Conservation (phyloP, 2,888 invertebrate species). For the Netelia inedita region DNA sequence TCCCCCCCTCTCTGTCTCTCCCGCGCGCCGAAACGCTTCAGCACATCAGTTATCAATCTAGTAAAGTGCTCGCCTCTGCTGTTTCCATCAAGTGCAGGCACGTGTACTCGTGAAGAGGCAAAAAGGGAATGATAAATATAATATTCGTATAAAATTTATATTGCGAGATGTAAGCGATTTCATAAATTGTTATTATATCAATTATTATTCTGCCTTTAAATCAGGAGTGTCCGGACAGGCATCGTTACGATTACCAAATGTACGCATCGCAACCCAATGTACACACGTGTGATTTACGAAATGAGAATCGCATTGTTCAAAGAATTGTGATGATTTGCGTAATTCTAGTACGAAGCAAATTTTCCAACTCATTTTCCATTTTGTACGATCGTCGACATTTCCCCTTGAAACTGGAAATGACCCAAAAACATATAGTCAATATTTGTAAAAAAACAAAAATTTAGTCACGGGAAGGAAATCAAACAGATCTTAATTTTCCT, state of each 20-base stretch:
- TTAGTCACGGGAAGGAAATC: too few species aligned
- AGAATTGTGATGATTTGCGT: background rate
- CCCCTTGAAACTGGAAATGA: too few species aligned
- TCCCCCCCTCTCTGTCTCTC: background rate
- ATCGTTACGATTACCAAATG: constrained; percentile 7
- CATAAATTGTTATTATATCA: background rate
- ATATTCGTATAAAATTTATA: background rate
- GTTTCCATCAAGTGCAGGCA: background rate
- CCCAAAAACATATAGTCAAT: too few species aligned
- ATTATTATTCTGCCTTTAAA: background rate
- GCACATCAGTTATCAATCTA: constrained; percentile 42
- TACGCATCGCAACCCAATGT: background rate
- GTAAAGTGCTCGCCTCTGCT: constrained; percentile 34
- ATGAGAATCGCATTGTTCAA: background rate
- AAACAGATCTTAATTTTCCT: too few species aligned
- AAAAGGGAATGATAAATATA: background rate
- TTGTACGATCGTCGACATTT: too few species aligned
- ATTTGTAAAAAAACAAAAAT: too few species aligned
- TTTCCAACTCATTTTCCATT: too few species aligned
- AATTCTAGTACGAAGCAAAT: background rate
- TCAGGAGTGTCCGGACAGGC: background rate
- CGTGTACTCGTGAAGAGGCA: background rate
- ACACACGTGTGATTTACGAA: background rate
- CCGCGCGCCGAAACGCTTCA: constrained; percentile 38
- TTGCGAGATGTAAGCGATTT: background rate